Percentiles rank a stretch among this genome's conserved stretches.
Evolutionary conservation across 2,888 invertebrate species (phyloP).

Genomic region (Tenthredo amoena): DNA sequence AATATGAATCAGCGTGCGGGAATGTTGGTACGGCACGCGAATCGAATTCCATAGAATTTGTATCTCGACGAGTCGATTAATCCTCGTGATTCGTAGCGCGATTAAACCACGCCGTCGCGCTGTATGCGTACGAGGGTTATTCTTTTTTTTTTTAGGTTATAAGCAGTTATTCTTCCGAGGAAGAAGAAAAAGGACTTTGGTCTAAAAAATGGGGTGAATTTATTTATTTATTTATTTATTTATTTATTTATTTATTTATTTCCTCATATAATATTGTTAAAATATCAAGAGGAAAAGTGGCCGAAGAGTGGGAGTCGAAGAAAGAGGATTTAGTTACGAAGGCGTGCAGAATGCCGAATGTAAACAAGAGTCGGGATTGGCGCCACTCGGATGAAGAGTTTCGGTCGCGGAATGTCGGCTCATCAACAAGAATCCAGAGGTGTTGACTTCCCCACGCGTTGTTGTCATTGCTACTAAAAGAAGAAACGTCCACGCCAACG

Average conservation of each 20-base stretch:
- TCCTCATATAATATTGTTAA: not conserved
- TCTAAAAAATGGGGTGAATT: not conserved
- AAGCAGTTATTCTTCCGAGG: not conserved
- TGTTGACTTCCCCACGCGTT: slow-evolving; percentile 40
- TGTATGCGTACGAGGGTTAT: not conserved
- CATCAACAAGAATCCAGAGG: slow-evolving; percentile 15
- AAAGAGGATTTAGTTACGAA: slow-evolving; percentile 1
- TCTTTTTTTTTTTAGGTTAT: not conserved
- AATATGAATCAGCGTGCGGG: slow-evolving; percentile 59
- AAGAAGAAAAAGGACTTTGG: too few relatives aligned
- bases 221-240: too few relatives aligned
- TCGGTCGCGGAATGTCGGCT: slow-evolving; percentile 45
- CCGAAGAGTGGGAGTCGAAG: not conserved
- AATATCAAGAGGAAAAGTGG: not conserved
- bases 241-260: too few relatives aligned
- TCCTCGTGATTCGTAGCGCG: not conserved
- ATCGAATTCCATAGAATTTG: slow-evolving; percentile 28
- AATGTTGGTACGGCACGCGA: slow-evolving; percentile 58
- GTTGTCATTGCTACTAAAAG: slow-evolving; percentile 43
- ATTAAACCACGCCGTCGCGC: not conserved
- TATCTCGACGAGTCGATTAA: slow-evolving; percentile 3
- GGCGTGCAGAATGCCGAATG: slow-evolving; percentile 35
- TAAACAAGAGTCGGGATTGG: slow-evolving; percentile 34
- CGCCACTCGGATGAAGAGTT: slow-evolving; percentile 45
- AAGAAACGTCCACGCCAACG: slow-evolving; percentile 19